These are phyloP conservation scores for Gopherus evgoodei DNA, from an alignment of 2,113 vertebrate genomes.

Conservation along the genomic window DNA sequence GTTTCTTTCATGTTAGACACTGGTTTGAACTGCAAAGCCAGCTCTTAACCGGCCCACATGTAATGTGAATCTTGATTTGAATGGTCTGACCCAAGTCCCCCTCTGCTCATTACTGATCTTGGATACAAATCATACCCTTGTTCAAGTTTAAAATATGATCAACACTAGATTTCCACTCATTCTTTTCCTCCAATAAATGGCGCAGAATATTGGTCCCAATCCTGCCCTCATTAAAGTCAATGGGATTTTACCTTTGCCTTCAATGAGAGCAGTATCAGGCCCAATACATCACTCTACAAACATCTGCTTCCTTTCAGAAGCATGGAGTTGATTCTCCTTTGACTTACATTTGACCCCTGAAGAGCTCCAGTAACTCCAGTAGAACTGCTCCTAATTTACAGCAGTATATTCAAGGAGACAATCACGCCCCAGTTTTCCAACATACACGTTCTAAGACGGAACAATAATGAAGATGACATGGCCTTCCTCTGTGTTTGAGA, in stretches of 20 bases:
- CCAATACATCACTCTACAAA: background rate
- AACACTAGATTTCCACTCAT: background rate
- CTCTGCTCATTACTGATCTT: background rate
- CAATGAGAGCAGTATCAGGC: background rate
- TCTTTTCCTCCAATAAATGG: background rate
- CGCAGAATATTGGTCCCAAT: background rate
- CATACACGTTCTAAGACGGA: background rate
- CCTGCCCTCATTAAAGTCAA: background rate
- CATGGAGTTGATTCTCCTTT: background rate
- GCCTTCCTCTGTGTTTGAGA: background rate
- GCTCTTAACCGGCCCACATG: background rate
- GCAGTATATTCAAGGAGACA: background rate
- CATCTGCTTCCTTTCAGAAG: background rate
- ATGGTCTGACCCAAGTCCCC: background rate
- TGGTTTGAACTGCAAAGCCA: background rate
- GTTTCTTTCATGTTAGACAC: background rate
- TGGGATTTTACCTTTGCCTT: background rate
- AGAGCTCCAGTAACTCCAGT: background rate
- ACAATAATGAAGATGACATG: no score
- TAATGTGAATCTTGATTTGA: background rate
- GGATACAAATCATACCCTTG: background rate
- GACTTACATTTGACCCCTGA: background rate
- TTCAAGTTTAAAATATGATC: background rate
- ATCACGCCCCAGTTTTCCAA: background rate
- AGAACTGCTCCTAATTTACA: background rate